Evolutionary conservation across 2,113 vertebrate genomes (phyloP).

Genomic region (Macquaria ambigua): DNA sequence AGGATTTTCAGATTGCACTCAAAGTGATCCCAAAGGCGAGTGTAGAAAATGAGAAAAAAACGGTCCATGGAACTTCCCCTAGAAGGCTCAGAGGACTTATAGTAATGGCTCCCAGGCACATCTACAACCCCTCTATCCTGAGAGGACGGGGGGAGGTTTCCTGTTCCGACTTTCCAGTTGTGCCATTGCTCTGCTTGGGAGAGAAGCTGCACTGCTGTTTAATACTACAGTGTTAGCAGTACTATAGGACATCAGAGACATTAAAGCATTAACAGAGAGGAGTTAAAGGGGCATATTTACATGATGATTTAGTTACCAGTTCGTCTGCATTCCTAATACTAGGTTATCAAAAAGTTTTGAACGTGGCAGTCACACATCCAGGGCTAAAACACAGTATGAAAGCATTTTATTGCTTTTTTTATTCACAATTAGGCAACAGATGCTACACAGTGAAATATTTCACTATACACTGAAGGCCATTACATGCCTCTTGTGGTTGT

Average conservation of each 20-base stretch:
- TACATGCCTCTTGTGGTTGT: constrained; percentile 5
- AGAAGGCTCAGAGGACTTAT: constrained; percentile 60
- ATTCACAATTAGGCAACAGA: not conserved
- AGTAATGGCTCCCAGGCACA: constrained; percentile 65
- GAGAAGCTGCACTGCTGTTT: constrained; percentile 32
- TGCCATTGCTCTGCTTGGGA: constrained; percentile 23
- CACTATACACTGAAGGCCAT: not conserved
- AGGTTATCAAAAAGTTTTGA: not conserved
- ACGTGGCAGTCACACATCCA: not conserved
- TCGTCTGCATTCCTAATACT: not conserved
- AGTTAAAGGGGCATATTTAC: constrained; percentile 16
- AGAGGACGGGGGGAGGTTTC: constrained; percentile 56
- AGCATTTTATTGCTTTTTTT: not conserved
- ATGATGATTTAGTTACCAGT: not conserved
- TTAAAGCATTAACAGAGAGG: constrained; percentile 7
- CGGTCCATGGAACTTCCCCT: constrained; percentile 39
- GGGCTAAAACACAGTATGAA: not conserved
- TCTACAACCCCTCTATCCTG: constrained; percentile 49
- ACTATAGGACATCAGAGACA: constrained; percentile 27
- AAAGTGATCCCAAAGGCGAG: constrained; percentile 57
- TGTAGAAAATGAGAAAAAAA: constrained; percentile 32
- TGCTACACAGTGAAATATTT: not conserved
- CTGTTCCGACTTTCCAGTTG: constrained; percentile 59
- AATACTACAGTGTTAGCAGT: constrained; percentile 23
- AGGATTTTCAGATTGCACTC: constrained; percentile 59